A percentile compares a stretch with the other conserved stretches of the same genome.
These are phyloP conservation scores for Drosophila malerkotliana DNA, from an alignment of 1,140 invertebrate genomes.

Conservation along the genomic window DNA sequence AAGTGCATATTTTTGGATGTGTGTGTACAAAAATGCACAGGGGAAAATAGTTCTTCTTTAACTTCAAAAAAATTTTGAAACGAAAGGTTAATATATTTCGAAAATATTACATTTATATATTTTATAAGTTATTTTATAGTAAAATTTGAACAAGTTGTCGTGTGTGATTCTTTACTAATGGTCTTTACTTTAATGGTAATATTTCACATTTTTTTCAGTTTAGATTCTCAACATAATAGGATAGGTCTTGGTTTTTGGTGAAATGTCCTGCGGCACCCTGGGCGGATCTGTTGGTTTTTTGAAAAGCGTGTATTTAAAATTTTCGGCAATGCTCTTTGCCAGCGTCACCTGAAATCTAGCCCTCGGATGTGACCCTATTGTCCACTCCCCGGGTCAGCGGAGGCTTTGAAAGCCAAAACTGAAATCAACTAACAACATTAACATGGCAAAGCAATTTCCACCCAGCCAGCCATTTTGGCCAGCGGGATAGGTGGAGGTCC, in stretches of 20 bases:
- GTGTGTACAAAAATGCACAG: conserved; percentile 1
- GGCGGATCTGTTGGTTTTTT: conserved; percentile 13
- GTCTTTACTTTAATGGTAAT: too few species aligned
- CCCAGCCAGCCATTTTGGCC: conserved; percentile 25
- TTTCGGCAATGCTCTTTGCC: conserved; percentile 79
- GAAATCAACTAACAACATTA: conserved; percentile 83
- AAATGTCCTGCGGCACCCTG: conserved; percentile 1
- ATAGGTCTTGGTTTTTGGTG: not conserved
- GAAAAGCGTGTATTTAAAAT: conserved; percentile 60
- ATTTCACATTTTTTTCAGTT: not conserved
- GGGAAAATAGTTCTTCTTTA: not conserved
- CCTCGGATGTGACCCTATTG: conserved; percentile 43
- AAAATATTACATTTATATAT: too few species aligned
- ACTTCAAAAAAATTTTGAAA: not conserved
- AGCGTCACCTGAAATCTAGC: conserved; percentile 71
- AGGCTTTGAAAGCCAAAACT: conserved; percentile 73
- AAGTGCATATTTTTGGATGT: conserved; percentile 13
- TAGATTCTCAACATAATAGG: not conserved
- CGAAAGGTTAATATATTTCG: not conserved
- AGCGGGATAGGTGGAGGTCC: conserved; percentile 3
- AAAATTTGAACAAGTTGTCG: too few species aligned
- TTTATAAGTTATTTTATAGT: too few species aligned
- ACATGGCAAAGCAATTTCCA: conserved; percentile 75
- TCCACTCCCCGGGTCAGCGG: conserved; percentile 23
- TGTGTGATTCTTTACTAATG: not conserved